Evolutionary conservation across 2,797 vertebrate genomes (phyloP), one percentile per base, ranked within the genome.

Genomic region (Pseudochaenichthys georgianus): DNA sequence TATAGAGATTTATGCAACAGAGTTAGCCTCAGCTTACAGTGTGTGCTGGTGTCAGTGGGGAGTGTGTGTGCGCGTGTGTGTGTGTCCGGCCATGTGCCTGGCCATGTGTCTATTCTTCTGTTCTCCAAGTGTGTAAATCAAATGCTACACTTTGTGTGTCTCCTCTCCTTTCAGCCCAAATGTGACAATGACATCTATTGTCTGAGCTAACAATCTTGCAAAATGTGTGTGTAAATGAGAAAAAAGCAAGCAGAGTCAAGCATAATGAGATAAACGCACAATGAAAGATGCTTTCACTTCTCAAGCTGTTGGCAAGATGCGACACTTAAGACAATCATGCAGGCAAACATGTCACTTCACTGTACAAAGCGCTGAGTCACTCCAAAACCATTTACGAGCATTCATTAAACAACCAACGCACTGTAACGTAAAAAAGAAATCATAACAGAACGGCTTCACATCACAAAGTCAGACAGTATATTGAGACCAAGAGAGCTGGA

Each of bases 1-100:
- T 90, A 84, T 87, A 84, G 84, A 92, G 93, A 87, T 88, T 93
- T 93, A 93, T 91, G 87, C 86, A 77, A 86, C 76, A 61, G 88
- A 83, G 86, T 91, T 87, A 91, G 89, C 85, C 83, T 87, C 67
- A 77, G 88, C 90, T 91, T 84, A 81, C 64, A 86, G 68, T 67
- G 23, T 70, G 75, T 47, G 45, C 28, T 68, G 77, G 79, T 75
- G 68, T 59, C 70, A 51, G 52, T 55, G 64, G 15, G 43, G 53
- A 52, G 51, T 47, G 54, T 43, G 72, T 21, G 77, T 54, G 58
- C 23, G 63, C 15, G 41, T 38, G 45, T 62, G 71, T 61, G 69
- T 53, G 71, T 67, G 60, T 51, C 31, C 13, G 9, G 64, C 60
- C 70, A 54, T 79, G 73, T 79, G 82, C 21, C 57, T 52, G 16